phyloP scores from a whole-genome alignment of 2,797 vertebrate genomes.

The Percopsis omiscomaycus region DNA sequence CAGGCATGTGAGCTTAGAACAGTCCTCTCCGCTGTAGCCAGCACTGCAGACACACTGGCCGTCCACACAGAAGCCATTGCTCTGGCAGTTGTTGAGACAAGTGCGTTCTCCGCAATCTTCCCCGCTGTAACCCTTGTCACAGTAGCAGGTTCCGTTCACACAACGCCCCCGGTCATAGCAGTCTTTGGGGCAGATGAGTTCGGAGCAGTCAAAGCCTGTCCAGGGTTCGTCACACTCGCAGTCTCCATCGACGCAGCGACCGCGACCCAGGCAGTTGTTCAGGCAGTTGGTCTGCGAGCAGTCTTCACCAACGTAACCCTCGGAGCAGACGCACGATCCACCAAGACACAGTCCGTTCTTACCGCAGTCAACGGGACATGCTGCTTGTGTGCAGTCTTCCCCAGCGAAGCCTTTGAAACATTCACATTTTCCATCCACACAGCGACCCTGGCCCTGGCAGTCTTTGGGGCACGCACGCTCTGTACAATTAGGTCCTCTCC shows the following conservation, averaged over 20 bases:
- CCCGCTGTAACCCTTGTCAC: constrained; percentile 84
- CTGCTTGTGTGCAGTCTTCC: constrained; percentile 76
- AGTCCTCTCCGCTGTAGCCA: constrained; percentile 85
- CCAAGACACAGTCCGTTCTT: constrained; percentile 79
- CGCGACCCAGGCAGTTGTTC: constrained; percentile 83
- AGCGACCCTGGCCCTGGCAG: constrained; percentile 87
- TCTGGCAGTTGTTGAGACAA: constrained; percentile 82
- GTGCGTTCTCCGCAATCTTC: constrained; percentile 81
- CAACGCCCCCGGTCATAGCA: constrained; percentile 90
- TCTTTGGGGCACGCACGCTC: constrained; percentile 78
- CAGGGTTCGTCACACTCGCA: constrained; percentile 87
- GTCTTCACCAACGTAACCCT: constrained; percentile 81
- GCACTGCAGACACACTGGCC: constrained; percentile 83
- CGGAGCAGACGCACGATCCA: constrained; percentile 79
- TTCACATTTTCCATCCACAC: constrained; percentile 82
- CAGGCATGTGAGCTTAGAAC: constrained; percentile 82
- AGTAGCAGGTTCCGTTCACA: constrained; percentile 88
- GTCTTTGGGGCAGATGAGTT: constrained; percentile 88
- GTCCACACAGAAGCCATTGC: constrained; percentile 82
- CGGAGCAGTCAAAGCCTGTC: constrained; percentile 85
- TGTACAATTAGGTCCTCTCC: constrained; percentile 85
- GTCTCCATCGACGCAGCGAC: constrained; percentile 83
- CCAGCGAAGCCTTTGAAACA: constrained; percentile 87
- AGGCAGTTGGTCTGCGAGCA: constrained; percentile 83
- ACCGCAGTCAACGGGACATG: constrained; percentile 80